A percentile compares a stretch with the other conserved stretches of the same genome.
phyloP scores from a whole-genome alignment of 2,888 invertebrate genomes.

The Vesta saturnalis region DNA sequence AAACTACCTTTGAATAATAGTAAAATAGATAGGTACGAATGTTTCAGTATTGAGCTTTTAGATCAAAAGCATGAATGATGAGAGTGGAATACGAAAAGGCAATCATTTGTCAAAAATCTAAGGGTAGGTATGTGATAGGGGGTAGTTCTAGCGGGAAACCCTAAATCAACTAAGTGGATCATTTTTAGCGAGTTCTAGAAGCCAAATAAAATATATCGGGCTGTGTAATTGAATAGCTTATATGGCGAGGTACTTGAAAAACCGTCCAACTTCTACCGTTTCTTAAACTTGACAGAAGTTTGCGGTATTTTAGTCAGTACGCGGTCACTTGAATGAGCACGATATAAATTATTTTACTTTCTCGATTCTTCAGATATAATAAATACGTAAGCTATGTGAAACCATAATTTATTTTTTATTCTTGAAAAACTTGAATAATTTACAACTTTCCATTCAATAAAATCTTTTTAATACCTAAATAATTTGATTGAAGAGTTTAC shows the following conservation, averaged over 20 bases:
- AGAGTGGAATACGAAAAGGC: constrained; percentile 40
- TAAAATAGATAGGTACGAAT: neutral
- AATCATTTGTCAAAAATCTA: constrained; percentile 41
- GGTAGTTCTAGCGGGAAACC: constrained; percentile 39
- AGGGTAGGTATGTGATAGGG: constrained; percentile 32
- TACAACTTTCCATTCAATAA: constrained; percentile 1
- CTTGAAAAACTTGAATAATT: neutral
- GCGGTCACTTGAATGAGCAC: constrained; percentile 35
- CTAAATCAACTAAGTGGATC: constrained; percentile 54
- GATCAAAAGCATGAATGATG: constrained; percentile 32
- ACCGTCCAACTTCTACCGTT: constrained; percentile 37
- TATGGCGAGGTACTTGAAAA: constrained; percentile 42
- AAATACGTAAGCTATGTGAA: constrained; percentile 24
- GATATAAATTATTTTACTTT: constrained; percentile 40
- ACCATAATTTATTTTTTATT: constrained; percentile 19
- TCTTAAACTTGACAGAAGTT: constrained; percentile 35
- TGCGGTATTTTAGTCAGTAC: constrained; percentile 35
- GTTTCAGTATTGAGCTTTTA: neutral
- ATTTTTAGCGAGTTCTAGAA: constrained; percentile 49
- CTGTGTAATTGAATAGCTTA: constrained; percentile 46
- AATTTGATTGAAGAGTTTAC: no score
- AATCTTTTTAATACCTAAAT: neutral
- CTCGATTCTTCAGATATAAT: constrained; percentile 32
- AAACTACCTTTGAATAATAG: constrained; percentile 13
- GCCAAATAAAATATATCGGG: constrained; percentile 43